These are phyloP conservation scores for Schizaphis graminum DNA, from an alignment of 2,888 invertebrate species.

Conservation along the genomic window DNA sequence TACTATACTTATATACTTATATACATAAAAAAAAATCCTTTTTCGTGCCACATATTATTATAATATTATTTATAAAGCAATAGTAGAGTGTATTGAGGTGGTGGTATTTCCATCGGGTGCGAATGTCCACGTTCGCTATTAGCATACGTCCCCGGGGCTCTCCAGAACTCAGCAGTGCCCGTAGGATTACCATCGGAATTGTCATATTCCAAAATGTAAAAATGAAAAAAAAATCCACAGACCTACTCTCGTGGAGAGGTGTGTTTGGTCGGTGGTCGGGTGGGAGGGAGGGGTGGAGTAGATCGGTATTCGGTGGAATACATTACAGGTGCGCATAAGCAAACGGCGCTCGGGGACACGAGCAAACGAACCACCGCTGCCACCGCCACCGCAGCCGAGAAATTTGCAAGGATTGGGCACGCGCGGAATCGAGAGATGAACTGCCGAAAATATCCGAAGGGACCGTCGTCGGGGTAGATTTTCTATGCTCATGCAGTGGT, in stretches of 20 bases:
- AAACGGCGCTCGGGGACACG: conserved; percentile 49
- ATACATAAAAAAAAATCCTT: background rate
- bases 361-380: conserved; percentile 47
- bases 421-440: conserved; percentile 27
- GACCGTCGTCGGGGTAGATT: conserved; percentile 12
- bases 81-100: background rate
- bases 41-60: background rate
- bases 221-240: background rate
- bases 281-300: background rate
- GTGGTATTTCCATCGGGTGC: conserved; percentile 9
- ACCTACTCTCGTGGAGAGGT: background rate
- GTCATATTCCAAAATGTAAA: conserved; percentile 34
- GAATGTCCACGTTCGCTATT: conserved; percentile 51
- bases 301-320: conserved; percentile 6
- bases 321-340: conserved; percentile 53
- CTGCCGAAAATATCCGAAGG: conserved; percentile 52
- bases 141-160: conserved; percentile 36
- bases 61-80: background rate
- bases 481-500: background rate
- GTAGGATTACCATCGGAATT: conserved; percentile 48
- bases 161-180: background rate
- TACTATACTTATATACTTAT: background rate
- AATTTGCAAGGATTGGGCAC: conserved; percentile 4
- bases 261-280: background rate
- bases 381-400: background rate